Conservation (phyloP, 2,888 invertebrate genomes). For the Onchidella celtica region DNA sequence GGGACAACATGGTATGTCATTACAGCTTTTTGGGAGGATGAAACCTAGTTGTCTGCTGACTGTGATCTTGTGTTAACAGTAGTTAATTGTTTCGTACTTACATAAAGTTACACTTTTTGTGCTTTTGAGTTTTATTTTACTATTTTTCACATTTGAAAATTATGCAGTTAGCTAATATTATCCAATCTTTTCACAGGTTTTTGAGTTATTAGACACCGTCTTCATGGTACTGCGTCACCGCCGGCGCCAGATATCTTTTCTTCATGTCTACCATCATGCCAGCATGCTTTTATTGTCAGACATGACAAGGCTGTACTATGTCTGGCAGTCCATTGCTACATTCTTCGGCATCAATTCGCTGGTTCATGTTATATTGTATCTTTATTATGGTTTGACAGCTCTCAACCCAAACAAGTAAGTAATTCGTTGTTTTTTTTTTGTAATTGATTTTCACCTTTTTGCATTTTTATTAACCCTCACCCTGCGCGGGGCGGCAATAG, state of each 20-base stretch:
- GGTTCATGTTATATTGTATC: conserved; percentile 76
- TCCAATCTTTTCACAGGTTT: conserved; percentile 35
- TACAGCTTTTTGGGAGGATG: too few relatives aligned
- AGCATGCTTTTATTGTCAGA: conserved; percentile 78
- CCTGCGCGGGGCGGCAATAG: too few relatives aligned
- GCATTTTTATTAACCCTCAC: not conserved
- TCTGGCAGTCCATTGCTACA: conserved; percentile 75
- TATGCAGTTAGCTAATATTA: not conserved
- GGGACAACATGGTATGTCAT: too few relatives aligned
- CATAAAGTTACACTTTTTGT: too few relatives aligned
- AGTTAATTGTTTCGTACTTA: too few relatives aligned
- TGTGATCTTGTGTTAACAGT: too few relatives aligned
- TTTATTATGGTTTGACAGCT: conserved; percentile 76
- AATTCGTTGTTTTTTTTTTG: too few relatives aligned
- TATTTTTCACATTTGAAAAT: not conserved
- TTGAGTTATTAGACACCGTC: conserved; percentile 77
- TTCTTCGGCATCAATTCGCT: conserved; percentile 74
- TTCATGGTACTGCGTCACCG: conserved; percentile 79
- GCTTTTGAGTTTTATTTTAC: not conserved
- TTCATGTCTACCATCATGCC: conserved; percentile 79
- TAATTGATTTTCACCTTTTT: not conserved
- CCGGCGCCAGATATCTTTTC: conserved; percentile 74
- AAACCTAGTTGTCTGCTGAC: too few relatives aligned
- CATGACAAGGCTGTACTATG: conserved; percentile 63
- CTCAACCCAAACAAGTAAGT: conserved; percentile 59